Evolutionary conservation across 23 tunicate genomes (phyloP), one percentile per base, ranked within the genome.

Genomic region (Halocynthia aurantium): DNA sequence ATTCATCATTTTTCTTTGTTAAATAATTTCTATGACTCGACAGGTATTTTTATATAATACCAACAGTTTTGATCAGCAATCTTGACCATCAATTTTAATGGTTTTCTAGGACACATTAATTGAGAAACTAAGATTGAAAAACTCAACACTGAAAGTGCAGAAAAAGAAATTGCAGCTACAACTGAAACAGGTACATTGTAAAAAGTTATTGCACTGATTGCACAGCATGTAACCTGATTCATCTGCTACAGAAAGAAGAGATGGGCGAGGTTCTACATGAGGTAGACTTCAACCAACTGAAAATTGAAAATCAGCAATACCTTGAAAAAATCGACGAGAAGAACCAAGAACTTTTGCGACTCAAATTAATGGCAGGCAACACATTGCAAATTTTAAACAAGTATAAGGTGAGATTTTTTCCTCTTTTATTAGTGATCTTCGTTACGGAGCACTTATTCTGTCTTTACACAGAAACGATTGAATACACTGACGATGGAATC

Each of bases 201-300:
- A 31, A 31, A 31, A 31, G 44, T 31, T 31, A 31, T 31, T 31
- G 44, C 44, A 31, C 44, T 31, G 44, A 31, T 31, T 0, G 44
- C 44, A 31, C 44, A 31, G 44, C 44, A 31, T 31, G 44, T 31
- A 0, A 31, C 44, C 44, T 9, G 7, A 13, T 22, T 1, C 15
- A 11, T 7, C 44, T 80, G 18, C 7, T 76, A 11, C 75, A 92
- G 88, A 92, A 92, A 92, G 98, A 92, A 81, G 98, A 92, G 75
- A 92, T 92, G 98, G 98, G 98, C 8, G 98, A 92, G 75, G 98
- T 92, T 19, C 67, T 92, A 8, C 98, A 92, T 74, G 98, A 92
- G 70, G 98, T 92, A 7, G 98, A 92, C 75, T 92, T 92, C 62
- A 92, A 86, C 74, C 98, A 92, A 69, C 81, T 92, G 7, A 92